Conservation (phyloP, 2,888 invertebrate species). For the Drosophila pseudotakahashii region DNA sequence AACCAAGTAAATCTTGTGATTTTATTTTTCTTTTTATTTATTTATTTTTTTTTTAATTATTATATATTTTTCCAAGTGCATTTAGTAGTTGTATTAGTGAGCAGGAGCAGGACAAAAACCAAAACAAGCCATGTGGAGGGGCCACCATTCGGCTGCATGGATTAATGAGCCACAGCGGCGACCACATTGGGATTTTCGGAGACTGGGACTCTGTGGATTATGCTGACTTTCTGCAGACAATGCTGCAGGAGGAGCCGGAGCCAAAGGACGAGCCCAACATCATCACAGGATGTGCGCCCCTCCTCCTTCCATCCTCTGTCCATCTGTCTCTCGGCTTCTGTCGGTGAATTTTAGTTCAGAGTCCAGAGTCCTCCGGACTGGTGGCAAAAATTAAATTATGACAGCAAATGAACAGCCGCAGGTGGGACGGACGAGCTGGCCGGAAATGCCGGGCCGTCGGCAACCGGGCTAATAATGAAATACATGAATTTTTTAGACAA, state of each 20-base stretch:
- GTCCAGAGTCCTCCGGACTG: slow-evolving; percentile 49
- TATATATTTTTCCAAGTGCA: not conserved
- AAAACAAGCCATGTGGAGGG: slow-evolving; percentile 50
- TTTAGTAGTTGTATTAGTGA: slow-evolving; percentile 9
- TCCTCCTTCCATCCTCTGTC: not conserved
- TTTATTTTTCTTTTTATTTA: no score
- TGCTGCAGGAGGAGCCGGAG: slow-evolving; percentile 16
- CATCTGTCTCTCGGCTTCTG: slow-evolving; percentile 2
- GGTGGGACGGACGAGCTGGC: slow-evolving; percentile 46
- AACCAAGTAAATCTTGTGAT: not conserved
- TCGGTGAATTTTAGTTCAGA: slow-evolving; percentile 35
- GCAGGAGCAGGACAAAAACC: slow-evolving; percentile 10
- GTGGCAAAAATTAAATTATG: slow-evolving; percentile 79
- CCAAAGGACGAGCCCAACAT: slow-evolving; percentile 23
- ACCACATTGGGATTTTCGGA: slow-evolving; percentile 69
- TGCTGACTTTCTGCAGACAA: slow-evolving; percentile 52
- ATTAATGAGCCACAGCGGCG: slow-evolving; percentile 72
- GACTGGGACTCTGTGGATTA: slow-evolving; percentile 47
- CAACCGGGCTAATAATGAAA: slow-evolving; percentile 70
- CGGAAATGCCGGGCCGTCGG: slow-evolving; percentile 60
- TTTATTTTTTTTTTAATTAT: no score
- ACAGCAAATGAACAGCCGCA: slow-evolving; percentile 72
- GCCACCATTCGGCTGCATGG: slow-evolving; percentile 67
- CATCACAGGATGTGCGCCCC: slow-evolving; percentile 35
- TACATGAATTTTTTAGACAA: slow-evolving; percentile 80